Percentiles rank a stretch among this genome's conserved stretches.
Conservation (phyloP, 2,797 vertebrate genomes). For the Merluccius polli region DNA sequence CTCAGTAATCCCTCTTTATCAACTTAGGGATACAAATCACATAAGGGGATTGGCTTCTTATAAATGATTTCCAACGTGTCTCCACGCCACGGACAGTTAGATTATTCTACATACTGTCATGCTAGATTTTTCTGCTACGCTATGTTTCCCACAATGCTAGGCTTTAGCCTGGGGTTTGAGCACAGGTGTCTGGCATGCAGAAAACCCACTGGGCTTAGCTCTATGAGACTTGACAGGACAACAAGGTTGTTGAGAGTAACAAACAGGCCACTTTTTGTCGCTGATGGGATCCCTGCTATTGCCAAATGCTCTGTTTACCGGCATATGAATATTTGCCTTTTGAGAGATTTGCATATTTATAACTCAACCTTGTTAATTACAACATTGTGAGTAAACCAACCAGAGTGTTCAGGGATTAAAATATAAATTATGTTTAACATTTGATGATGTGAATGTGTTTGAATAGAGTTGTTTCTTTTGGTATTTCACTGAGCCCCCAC, state of each 20-base stretch:
- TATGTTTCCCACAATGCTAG: background rate
- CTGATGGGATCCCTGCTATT: background rate
- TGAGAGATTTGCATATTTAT: background rate
- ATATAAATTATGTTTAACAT: background rate
- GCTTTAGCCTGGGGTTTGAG: background rate
- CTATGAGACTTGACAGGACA: background rate
- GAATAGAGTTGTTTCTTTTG: background rate
- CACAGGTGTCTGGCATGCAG: background rate
- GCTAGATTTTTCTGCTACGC: background rate
- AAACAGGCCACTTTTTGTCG: background rate
- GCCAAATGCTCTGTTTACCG: background rate
- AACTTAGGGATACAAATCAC: slow-evolving; percentile 50
- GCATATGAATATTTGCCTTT: background rate
- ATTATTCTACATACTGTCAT: background rate
- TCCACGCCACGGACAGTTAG: background rate
- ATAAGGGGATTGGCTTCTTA: slow-evolving; percentile 41
- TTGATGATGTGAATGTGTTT: background rate
- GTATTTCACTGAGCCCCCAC: background rate
- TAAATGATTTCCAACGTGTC: slow-evolving; percentile 35
- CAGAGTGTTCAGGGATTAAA: background rate
- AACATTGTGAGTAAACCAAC: background rate
- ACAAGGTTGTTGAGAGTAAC: background rate
- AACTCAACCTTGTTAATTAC: background rate
- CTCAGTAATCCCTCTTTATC: slow-evolving; percentile 53
- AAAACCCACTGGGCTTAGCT: background rate